Percentiles rank a stretch among this genome's conserved stretches.
Conservation (phyloP, 2,113 vertebrate genomes). For the Plecotus auritus region DNA sequence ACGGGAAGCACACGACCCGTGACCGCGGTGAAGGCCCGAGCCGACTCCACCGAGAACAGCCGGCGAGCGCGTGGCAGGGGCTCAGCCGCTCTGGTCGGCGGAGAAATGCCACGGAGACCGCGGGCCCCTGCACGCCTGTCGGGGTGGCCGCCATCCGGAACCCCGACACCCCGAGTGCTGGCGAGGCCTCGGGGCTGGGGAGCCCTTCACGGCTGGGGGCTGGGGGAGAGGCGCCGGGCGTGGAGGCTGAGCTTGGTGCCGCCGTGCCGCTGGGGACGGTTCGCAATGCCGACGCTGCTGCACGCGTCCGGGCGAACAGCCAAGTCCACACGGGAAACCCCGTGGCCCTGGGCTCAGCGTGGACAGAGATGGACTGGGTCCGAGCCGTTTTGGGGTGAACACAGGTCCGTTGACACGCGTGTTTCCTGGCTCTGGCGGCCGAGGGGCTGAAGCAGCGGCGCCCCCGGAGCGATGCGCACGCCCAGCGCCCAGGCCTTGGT, state of each 20-base stretch:
- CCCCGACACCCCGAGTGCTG: accelerated
- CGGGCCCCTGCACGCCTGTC: neutral
- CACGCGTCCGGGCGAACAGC: accelerated
- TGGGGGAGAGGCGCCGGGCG: accelerated
- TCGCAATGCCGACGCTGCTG: accelerated
- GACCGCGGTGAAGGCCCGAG: accelerated
- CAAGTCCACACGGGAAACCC: accelerated
- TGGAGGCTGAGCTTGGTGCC: accelerated
- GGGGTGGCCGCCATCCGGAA: neutral
- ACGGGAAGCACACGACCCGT: accelerated
- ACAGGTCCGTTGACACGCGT: accelerated
- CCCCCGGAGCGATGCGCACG: accelerated
- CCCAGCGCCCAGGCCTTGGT: accelerated
- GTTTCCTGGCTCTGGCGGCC: accelerated
- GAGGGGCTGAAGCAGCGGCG: accelerated
- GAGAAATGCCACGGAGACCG: neutral
- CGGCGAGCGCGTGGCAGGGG: accelerated
- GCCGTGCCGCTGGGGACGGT: accelerated
- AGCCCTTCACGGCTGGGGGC: accelerated
- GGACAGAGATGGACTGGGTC: accelerated
- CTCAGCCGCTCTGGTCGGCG: accelerated
- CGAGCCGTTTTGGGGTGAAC: accelerated
- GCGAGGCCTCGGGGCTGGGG: accelerated
- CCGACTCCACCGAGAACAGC: accelerated
- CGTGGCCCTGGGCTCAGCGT: accelerated